Conservation (phyloP, 92 coral and sea anemone species). For the Muricea muricata region DNA sequence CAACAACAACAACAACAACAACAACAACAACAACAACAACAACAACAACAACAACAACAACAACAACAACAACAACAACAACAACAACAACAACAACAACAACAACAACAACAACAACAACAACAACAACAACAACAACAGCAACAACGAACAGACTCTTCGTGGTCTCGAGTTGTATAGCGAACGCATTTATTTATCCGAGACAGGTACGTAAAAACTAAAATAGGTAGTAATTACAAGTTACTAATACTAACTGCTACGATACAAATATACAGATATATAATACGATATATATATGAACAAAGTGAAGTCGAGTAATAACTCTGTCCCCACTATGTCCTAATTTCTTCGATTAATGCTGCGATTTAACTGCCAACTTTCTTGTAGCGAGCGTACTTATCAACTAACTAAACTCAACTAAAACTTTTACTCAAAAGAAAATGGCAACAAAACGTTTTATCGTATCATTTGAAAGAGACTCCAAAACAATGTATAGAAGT, state of each 20-base stretch:
- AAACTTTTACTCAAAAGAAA: not conserved
- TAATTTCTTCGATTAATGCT: no score
- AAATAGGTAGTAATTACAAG: not conserved
- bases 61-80: no score
- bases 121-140: no score
- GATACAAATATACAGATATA: not conserved
- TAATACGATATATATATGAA: no score
- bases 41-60: no score
- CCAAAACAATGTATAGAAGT: no score
- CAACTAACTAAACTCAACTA: not conserved
- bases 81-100: no score
- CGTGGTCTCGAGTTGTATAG: not conserved
- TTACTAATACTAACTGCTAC: not conserved
- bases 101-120: no score
- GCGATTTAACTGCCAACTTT: not conserved
- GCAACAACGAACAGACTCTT: not conserved
- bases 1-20: no score
- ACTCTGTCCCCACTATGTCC: not conserved
- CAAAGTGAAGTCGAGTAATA: not conserved
- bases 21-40: no score
- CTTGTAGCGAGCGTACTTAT: not conserved
- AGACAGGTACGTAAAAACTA: not conserved
- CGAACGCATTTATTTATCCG: not conserved
- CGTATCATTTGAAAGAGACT: no score
- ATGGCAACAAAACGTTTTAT: no score